Percentiles rank a stretch among this genome's conserved stretches.
These are phyloP conservation scores for Ochropleura plecta DNA, from an alignment of 2,888 invertebrate genomes.

Conservation along the genomic window DNA sequence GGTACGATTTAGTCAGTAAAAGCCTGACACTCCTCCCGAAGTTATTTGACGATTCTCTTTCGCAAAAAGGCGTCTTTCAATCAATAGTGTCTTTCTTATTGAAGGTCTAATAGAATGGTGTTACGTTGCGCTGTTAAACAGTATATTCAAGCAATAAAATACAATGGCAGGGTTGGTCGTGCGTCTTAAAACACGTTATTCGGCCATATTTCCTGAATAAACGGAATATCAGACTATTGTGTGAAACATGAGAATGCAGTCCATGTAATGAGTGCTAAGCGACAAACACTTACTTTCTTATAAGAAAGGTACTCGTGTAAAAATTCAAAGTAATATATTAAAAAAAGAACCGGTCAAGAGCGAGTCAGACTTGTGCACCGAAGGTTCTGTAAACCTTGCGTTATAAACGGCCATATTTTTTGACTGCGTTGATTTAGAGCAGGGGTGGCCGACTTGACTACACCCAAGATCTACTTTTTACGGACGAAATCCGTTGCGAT, in stretches of 20 bases:
- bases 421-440: too few species aligned
- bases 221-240: conserved; percentile 71
- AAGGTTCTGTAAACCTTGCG: too few species aligned
- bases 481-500: too few species aligned
- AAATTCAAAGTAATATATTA: neutral
- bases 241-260: conserved; percentile 50
- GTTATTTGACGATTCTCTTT: too few species aligned
- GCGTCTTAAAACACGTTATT: conserved; percentile 46
- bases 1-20: too few species aligned
- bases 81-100: neutral
- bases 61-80: neutral
- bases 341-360: neutral
- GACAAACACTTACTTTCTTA: neutral
- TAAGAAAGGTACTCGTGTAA: neutral
- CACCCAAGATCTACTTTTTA: too few species aligned
- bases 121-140: neutral
- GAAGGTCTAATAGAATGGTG: neutral
- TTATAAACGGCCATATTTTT: too few species aligned
- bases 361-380: too few species aligned
- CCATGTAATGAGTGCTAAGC: conserved; percentile 24
- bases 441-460: too few species aligned
- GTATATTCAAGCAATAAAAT: conserved; percentile 5
- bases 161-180: neutral
- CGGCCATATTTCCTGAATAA: conserved; percentile 71
- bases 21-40: too few species aligned